phyloP scores from a whole-genome alignment of 2,797 vertebrate genomes.

The Melanotaenia boesemani region DNA sequence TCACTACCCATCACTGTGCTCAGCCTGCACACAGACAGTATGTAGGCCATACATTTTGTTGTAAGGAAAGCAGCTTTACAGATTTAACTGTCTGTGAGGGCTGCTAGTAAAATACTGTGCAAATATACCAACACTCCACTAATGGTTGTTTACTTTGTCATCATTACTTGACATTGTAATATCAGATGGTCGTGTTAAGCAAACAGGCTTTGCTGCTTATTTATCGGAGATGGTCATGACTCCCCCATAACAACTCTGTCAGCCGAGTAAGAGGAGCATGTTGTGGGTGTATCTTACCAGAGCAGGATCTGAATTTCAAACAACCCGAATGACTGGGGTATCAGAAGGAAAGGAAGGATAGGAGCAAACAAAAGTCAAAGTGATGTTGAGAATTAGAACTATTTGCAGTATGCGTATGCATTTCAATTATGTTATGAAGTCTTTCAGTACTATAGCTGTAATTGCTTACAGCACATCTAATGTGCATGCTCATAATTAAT shows the following conservation, averaged over 20 bases:
- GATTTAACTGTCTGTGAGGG: conserved; percentile 25
- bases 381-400: conserved; percentile 62
- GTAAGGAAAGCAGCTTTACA: conserved; percentile 30
- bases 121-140: conserved; percentile 37
- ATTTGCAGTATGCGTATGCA: conserved; percentile 35
- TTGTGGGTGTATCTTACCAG: conserved; percentile 52
- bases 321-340: conserved; percentile 33
- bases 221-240: conserved; percentile 60
- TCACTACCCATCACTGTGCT: conserved; percentile 1
- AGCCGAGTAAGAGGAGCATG: conserved; percentile 58
- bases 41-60: conserved; percentile 9
- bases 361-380: conserved; percentile 53
- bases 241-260: conserved; percentile 56
- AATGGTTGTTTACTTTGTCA: conserved; percentile 56
- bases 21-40: conserved; percentile 16
- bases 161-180: conserved; percentile 60
- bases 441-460: conserved; percentile 83
- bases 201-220: conserved; percentile 65
- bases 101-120: conserved; percentile 27
- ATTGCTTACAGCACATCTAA: conserved; percentile 87
- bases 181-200: conserved; percentile 47
- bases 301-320: conserved; percentile 63
- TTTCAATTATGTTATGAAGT: conserved; percentile 84
- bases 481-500: conserved; percentile 89
- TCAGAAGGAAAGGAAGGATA: conserved; percentile 30